Conservation (phyloP, 2,113 vertebrate genomes). For the Tragelaphus buxtoni region DNA sequence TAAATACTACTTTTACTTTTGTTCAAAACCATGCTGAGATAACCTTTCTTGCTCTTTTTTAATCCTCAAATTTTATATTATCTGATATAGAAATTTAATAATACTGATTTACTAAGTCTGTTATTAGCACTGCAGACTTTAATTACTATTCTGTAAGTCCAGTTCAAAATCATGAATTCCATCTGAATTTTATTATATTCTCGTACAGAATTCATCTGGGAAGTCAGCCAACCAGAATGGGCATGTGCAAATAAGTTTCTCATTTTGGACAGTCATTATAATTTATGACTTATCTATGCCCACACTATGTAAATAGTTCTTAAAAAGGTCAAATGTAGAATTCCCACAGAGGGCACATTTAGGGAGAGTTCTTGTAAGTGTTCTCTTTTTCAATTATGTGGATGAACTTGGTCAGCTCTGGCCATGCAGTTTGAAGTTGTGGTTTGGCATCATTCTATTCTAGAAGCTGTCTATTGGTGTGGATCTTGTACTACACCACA, state of each 20-base stretch:
- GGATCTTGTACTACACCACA: neutral
- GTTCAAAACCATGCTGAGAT: neutral
- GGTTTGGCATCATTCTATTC: neutral
- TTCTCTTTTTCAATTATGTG: neutral
- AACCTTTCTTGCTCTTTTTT: neutral
- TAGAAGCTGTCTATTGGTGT: neutral
- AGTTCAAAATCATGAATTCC: conserved; percentile 11
- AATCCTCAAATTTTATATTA: neutral
- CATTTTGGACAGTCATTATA: neutral
- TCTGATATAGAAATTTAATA: neutral
- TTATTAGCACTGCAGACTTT: neutral
- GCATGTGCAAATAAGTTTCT: neutral
- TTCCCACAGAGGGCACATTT: neutral
- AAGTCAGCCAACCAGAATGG: neutral
- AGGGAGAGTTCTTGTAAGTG: neutral
- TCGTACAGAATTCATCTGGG: neutral
- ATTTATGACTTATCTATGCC: neutral
- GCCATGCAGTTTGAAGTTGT: neutral
- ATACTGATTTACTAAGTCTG: neutral
- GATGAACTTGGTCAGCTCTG: neutral
- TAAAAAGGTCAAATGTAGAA: neutral
- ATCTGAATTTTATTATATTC: neutral
- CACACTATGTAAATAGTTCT: neutral
- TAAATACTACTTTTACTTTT: neutral
- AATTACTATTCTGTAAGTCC: neutral